Conservation (phyloP, 2,113 vertebrate genomes). For the Strigops habroptila region DNA sequence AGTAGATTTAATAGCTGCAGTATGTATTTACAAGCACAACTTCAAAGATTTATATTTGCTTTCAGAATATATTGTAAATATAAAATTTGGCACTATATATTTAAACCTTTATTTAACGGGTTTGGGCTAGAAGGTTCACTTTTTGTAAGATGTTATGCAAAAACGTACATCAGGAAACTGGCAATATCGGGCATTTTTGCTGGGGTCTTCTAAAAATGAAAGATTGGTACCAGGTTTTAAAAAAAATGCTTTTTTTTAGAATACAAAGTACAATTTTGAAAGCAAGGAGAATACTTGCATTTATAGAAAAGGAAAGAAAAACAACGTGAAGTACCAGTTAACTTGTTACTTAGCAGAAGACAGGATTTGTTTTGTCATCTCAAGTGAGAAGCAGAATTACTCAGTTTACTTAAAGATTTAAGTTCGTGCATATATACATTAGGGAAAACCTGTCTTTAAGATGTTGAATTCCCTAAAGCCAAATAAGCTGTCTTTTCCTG, state of each 20-base stretch:
- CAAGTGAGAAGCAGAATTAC: not conserved
- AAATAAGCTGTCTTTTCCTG: not conserved
- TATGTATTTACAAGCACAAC: constrained; percentile 48
- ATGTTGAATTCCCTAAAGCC: constrained; percentile 12
- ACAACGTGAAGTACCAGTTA: not conserved
- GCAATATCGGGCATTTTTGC: not conserved
- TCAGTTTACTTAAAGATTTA: not conserved
- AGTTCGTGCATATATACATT: not conserved
- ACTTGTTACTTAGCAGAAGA: not conserved
- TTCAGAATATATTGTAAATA: constrained; percentile 65
- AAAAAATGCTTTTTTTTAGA: not conserved
- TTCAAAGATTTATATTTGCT: constrained; percentile 62
- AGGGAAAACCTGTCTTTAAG: not conserved
- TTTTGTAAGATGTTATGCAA: constrained; percentile 23
- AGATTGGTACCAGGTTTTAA: not conserved
- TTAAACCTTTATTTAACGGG: constrained; percentile 57
- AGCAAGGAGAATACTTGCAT: not conserved
- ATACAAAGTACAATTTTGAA: not conserved
- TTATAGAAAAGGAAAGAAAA: not conserved
- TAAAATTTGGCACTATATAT: constrained; percentile 45
- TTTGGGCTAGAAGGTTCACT: constrained; percentile 29
- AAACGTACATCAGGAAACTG: not conserved
- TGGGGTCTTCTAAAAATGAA: not conserved
- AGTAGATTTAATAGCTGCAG: constrained; percentile 34
- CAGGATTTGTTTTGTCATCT: not conserved